Evolutionary conservation across 2,888 invertebrate genomes (phyloP), one percentile per base, ranked within the genome.

Genomic region (Trichacis sp.): DNA sequence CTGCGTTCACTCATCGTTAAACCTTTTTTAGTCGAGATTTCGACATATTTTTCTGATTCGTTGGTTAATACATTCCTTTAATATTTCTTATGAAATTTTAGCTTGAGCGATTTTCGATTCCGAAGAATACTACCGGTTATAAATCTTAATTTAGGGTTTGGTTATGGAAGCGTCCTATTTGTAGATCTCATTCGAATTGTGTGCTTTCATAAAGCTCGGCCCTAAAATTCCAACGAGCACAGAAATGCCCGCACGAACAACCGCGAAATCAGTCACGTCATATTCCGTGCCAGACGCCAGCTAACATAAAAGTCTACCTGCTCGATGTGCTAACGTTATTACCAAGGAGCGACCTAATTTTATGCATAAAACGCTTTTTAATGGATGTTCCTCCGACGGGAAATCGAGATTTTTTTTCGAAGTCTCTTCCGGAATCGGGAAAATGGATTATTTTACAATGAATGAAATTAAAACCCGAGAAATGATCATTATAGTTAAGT

Each of bases 231-330:
- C 33, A 30, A 48, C 17, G 48, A 49, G 49, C 6, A 48, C 30
- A 48, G 30, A 17, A 30, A 29, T 30, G 20, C 51, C 51, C 19
- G 24, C 40, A 42, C 51, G 40, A 38, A 40, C 24, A 40, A 51
- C 24, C 24, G 40, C 38, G 14, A 36, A 49, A 49, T 49, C 38
- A 49, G 49, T 51, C 51, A 51, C 51, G 51, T 51, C 14, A 51
- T 51, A 14, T 51, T 51, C 14, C 51, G 51, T 51, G 51, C 12
- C 36, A 20, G 24, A 20, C 12, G 18, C 14, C 24, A 24, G 15
- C 24, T 12, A 36, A 51, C 24, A 33, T 12, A 49, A 49, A 49
- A 49, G 38, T 19, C 36, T 19, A 49, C 38, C 49, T 36, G 30
- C 33, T 33, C 33, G n/a, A 48, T 47, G 24, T 12, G 33, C 19